Base-by-base conservation (phyloP, 2,888 invertebrate genomes). In the Trachelus troglodyta region DNA sequence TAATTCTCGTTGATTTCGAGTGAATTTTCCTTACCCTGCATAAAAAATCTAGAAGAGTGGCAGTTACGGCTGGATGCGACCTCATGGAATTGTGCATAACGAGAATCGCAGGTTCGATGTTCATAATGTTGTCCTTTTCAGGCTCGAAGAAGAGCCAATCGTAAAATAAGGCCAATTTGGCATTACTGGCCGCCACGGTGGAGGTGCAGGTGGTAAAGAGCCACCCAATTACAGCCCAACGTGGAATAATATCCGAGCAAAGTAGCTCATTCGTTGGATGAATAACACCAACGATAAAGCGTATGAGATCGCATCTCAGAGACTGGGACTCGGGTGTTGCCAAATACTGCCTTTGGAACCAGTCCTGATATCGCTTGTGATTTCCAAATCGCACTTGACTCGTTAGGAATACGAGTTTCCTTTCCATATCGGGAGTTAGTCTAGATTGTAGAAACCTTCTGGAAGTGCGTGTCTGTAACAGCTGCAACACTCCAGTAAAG, bases 191-290 rank as follows among this genome's bases (percentile, higher is more conserved):
- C 74, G 97, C 97, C 68, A 97, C 97, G 89, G 95, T 96, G 73
- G 97, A 97, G 69, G 97, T 98, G 90, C 97, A 97, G 23, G 97
- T 97, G 73, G 97, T 97, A 79, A 98, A 93, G 12, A 98, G 94
- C 98, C 98, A 98, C 78, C 98, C 97, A 88, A 98, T 98, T 74
- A 98, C 97, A 82, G 98, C 98, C 98, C 98, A 98, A 85, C 98
- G 94, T 84, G 98, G 98, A 91, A 97, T 97, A 90, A 98, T 96
- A 90, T 98, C 98, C n/a, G 98, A 98, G 92, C 97, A 97, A 76
- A 98, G 93, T 75, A 98, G 93, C 92, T 98, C 98, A 92, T 98
- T 98, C 69, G 97, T 96, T 75, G 98, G 98, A 92, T 98, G 98
- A 90, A 98, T 97, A 3, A 97, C 97, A 80, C 97, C 97, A 85